Evolutionary conservation across 2,113 vertebrate genomes (phyloP).

Genomic region (Desmodus rotundus): DNA sequence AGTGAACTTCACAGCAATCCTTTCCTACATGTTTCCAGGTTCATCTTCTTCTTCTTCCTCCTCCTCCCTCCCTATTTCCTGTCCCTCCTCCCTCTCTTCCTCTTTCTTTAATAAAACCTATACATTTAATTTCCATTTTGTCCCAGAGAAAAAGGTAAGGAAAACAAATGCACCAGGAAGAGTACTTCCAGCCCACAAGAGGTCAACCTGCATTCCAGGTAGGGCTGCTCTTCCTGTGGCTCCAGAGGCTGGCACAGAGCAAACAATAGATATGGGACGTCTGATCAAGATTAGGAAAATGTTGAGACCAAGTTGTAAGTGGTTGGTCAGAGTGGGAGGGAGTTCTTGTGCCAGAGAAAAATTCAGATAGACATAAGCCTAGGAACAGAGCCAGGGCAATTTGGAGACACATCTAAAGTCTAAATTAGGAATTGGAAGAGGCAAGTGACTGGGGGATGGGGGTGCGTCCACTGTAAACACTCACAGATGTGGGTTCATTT

Average conservation of each 20-base stretch:
- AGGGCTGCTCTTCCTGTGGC: background rate
- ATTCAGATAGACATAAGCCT: background rate
- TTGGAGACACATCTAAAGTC: background rate
- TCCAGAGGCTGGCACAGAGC: background rate
- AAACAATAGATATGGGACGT: background rate
- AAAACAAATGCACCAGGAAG: background rate
- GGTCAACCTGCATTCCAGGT: background rate
- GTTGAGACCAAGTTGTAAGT: background rate
- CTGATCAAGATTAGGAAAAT: background rate
- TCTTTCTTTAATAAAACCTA: background rate
- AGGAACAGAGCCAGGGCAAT: background rate
- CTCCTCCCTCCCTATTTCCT: background rate
- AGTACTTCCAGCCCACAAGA: background rate
- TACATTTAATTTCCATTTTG: background rate
- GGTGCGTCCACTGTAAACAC: background rate
- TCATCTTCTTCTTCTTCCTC: background rate
- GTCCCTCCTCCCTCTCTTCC: background rate
- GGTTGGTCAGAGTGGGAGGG: background rate
- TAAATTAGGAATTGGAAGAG: background rate
- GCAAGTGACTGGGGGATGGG: background rate
- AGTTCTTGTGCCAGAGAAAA: background rate
- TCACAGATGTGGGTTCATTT: background rate
- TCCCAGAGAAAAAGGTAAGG: background rate
- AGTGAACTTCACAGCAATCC: background rate
- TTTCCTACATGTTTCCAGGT: fast-evolving